These are phyloP conservation scores for Ectropis crepuscularia DNA, from an alignment of 2,888 invertebrate species.

Conservation along the genomic window DNA sequence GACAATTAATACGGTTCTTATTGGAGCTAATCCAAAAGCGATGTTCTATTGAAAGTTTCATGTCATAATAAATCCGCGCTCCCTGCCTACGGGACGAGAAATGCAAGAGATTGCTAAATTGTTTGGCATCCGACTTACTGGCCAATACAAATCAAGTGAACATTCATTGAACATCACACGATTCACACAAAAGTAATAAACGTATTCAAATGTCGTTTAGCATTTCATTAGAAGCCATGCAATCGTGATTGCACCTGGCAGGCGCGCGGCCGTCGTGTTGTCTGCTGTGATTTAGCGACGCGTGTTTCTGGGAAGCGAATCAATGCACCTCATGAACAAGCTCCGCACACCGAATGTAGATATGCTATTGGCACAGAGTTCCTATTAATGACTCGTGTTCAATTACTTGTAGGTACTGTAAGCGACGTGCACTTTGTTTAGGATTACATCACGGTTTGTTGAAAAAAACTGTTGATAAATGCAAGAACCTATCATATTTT, in stretches of 20 bases:
- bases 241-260: slow-evolving; percentile 68
- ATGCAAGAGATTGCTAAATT: slow-evolving; percentile 11
- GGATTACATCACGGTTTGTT: slow-evolving; percentile 5
- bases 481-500: too few relatives aligned
- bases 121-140: slow-evolving; percentile 12
- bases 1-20: slow-evolving; percentile 45
- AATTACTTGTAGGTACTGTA: slow-evolving; percentile 54
- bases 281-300: slow-evolving; percentile 63
- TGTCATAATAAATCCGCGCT: slow-evolving; percentile 17
- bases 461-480: neutral
- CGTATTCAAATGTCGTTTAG: slow-evolving; percentile 47
- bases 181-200: slow-evolving; percentile 46
- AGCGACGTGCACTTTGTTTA: slow-evolving; percentile 4
- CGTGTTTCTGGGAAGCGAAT: slow-evolving; percentile 66
- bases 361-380: slow-evolving; percentile 68
- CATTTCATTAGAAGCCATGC: slow-evolving; percentile 42
- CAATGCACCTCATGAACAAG: slow-evolving; percentile 60
- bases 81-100: slow-evolving; percentile 5
- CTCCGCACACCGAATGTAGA: slow-evolving; percentile 64
- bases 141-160: slow-evolving; percentile 16
- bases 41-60: slow-evolving; percentile 23
- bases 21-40: slow-evolving; percentile 47
- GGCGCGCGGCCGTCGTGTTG: slow-evolving; percentile 55
- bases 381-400: slow-evolving; percentile 65
- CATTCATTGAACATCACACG: slow-evolving; percentile 19